Conservation (phyloP, 2,113 vertebrate species). For the Machaerirhynchus nigripectus region DNA sequence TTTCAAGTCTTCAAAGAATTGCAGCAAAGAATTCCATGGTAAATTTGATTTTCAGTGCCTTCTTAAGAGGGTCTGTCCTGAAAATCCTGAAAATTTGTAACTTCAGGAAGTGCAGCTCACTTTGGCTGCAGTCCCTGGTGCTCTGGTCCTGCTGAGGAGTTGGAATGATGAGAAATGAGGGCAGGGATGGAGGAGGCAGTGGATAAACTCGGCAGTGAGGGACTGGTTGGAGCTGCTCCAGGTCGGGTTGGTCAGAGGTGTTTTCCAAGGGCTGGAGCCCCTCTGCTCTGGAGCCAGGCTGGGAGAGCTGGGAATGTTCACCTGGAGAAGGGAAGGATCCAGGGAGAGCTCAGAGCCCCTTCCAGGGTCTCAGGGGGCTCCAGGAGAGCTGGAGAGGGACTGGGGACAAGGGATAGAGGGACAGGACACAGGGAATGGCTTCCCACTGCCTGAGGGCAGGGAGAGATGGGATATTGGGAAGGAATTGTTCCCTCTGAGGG, state of each 20-base stretch:
- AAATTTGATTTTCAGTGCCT: rapidly evolving
- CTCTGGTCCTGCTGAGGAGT: background rate
- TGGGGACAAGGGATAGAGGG: background rate
- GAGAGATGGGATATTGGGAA: background rate
- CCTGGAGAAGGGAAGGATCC: background rate
- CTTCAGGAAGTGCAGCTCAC: background rate
- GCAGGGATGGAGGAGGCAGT: background rate
- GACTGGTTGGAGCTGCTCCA: background rate
- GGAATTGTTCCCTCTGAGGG: background rate
- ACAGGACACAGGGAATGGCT: background rate
- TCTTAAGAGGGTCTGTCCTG: background rate
- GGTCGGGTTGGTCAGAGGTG: background rate
- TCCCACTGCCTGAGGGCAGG: background rate
- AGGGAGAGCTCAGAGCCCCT: background rate
- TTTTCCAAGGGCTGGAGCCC: background rate
- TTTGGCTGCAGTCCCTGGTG: background rate
- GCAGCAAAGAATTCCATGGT: background rate
- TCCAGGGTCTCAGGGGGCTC: background rate
- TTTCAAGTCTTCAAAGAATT: background rate
- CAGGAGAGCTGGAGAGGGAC: background rate
- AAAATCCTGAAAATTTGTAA: background rate
- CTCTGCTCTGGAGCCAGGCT: background rate
- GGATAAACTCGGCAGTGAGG: rapidly evolving
- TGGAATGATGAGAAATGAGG: rapidly evolving
- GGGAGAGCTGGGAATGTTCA: background rate